Base-by-base conservation (phyloP, 2,113 vertebrate species). In the Festucalex cinctus region DNA sequence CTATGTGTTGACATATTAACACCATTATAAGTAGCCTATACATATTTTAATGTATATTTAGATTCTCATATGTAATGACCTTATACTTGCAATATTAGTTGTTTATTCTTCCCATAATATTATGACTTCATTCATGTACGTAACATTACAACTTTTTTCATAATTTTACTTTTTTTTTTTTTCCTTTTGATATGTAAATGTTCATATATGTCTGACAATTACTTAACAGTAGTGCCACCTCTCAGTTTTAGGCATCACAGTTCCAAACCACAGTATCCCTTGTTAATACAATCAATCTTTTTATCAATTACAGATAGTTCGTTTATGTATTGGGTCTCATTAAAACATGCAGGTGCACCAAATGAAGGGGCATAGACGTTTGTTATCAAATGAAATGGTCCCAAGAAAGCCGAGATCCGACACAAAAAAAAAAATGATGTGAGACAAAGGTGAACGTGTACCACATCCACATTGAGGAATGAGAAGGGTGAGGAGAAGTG, bases 391-490 rank as follows among this genome's bases (percentile, higher is more conserved):
- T 76, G 9, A 51, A 68, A 59, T 54, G 1, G 0, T 24, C 24
- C 54, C 12, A 53, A 76, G 48, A 26, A 59, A 48, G 43, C 20
- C 71, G 44, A 71, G 44, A 69, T 64, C 48, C 51, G 46, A 61
- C 36, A 65, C 54, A 36, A 69, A 20, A 37, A 69, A 12, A 19
- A 36, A 69, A 9, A 62, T 72, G 44, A 68, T 54, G 8, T 35
- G 60, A 68, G 66, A 69, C 59, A 68, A 77, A 76, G 78, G 73
- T 75, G 63, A 84, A 84, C 81, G 81, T 85, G 70, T 79, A 84
- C 81, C 78, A 83, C 77, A 69, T 78, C 69, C 78, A 74, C 69
- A 63, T 67, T 14, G 59, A 41, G 63, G 43, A 16, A 62, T 43
- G 37, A 43, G 13, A 43, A 26, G 14, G 37, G n/a, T 26, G n/a